phyloP scores from a whole-genome alignment of 2,797 vertebrate species.

The Syngnathus rostellatus region DNA sequence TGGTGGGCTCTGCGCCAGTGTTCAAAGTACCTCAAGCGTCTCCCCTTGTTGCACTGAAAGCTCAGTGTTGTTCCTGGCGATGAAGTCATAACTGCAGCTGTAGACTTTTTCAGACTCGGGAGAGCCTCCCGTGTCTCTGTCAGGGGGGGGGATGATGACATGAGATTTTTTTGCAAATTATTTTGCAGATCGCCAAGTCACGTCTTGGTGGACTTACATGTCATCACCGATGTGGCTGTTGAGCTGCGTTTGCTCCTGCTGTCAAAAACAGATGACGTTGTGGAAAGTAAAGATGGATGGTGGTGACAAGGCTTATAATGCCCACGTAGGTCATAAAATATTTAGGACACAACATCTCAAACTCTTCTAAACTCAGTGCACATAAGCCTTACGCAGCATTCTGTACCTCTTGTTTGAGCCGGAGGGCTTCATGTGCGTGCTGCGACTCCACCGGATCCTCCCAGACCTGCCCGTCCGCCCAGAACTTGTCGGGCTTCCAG shows the following conservation, averaged over 20 bases:
- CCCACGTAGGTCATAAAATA: no score
- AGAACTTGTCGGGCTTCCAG: slow-evolving; percentile 69
- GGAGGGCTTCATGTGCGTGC: slow-evolving; percentile 72
- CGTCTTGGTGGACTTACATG: slow-evolving; percentile 36
- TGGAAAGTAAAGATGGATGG: not conserved
- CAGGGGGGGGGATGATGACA: not conserved
- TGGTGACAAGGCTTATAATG: no score
- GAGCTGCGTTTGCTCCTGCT: slow-evolving; percentile 20
- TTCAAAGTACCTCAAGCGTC: slow-evolving; percentile 67
- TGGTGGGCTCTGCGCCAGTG: not conserved
- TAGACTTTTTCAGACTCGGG: slow-evolving; percentile 48
- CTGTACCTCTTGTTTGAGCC: slow-evolving; percentile 54
- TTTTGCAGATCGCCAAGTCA: not conserved
- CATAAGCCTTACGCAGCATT: slow-evolving; percentile 18
- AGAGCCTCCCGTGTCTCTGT: slow-evolving; percentile 45
- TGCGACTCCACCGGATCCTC: slow-evolving; percentile 82
- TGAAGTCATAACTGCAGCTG: slow-evolving; percentile 80
- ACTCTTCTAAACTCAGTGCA: not conserved
- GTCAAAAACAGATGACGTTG: not conserved
- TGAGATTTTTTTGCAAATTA: not conserved
- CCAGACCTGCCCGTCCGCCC: slow-evolving; percentile 71
- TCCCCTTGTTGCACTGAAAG: slow-evolving; percentile 79
- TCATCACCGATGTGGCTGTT: slow-evolving; percentile 16
- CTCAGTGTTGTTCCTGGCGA: slow-evolving; percentile 82
- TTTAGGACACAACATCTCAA: no score